Conservation (phyloP, 2,888 invertebrate species). For the Monoplex corrugatus region DNA sequence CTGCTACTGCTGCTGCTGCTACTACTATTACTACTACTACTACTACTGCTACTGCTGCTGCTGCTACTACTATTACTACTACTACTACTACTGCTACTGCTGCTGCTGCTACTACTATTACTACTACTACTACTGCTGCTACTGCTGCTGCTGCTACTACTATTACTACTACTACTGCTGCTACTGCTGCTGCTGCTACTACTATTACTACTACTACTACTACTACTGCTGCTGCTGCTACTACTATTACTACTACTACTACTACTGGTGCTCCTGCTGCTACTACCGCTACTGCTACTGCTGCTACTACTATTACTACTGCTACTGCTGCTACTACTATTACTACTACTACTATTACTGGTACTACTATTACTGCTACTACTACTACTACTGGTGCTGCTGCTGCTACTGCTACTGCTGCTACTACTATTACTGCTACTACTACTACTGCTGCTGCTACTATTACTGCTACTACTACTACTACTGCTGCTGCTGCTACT, state of each 20-base stretch:
- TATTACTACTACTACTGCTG: neutral
- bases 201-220: slow-evolving; percentile 45
- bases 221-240: slow-evolving; percentile 36
- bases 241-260: slow-evolving; percentile 46
- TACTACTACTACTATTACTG: slow-evolving; percentile 1
- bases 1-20: neutral
- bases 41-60: neutral
- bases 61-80: neutral
- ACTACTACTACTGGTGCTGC: neutral
- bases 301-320: slow-evolving; percentile 1
- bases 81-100: slow-evolving; percentile 1
- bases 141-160: slow-evolving; percentile 25
- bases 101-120: neutral
- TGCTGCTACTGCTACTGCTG: neutral
- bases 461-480: neutral
- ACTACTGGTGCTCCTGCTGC: slow-evolving; percentile 25
- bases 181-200: slow-evolving; percentile 45
- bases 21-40: neutral
- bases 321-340: neutral
- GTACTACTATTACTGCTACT: neutral
- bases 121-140: slow-evolving; percentile 1
- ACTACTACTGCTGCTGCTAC: neutral
- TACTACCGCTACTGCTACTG: neutral
- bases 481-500: neutral
- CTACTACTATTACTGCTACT: slow-evolving; percentile 1